Percentiles rank a stretch among this genome's conserved stretches.
Conservation (phyloP, 2,888 invertebrate genomes). For the Pseudolycoriella hygida region DNA sequence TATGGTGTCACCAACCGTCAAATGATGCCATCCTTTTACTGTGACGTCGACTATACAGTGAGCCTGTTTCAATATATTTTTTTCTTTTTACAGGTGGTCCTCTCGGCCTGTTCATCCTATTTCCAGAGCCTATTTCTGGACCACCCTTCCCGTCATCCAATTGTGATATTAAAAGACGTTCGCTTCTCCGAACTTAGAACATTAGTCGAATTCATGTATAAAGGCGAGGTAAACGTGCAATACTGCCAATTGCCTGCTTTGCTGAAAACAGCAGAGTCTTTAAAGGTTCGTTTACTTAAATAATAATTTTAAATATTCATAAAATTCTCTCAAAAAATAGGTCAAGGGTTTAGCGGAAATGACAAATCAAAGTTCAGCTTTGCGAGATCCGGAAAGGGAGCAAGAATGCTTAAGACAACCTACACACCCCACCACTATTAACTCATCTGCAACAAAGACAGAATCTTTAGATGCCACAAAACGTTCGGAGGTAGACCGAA, state of each 20-base stretch:
- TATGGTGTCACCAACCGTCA: too few species aligned
- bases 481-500: conserved; percentile 17
- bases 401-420: conserved; percentile 28
- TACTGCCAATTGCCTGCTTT: conserved; percentile 82
- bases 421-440: conserved; percentile 16
- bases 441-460: conserved; percentile 12
- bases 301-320: too few species aligned
- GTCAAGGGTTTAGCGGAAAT: conserved; percentile 84
- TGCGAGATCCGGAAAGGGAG: conserved; percentile 34
- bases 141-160: conserved; percentile 82
- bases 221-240: conserved; percentile 89
- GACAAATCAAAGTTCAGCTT: conserved; percentile 58
- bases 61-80: too few species aligned
- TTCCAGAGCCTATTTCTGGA: conserved; percentile 86
- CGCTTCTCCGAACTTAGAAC: conserved; percentile 78
- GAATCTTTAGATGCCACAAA: conserved; percentile 14
- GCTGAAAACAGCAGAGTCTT: conserved; percentile 81
- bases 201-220: conserved; percentile 91
- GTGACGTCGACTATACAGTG: too few species aligned
- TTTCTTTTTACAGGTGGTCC: conserved; percentile 49
- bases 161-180: conserved; percentile 89
- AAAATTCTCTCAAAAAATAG: conserved; percentile 18
- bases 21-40: too few species aligned
- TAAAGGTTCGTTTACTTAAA: conserved; percentile 45
- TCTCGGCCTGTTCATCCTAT: conserved; percentile 90